Conservation (phyloP, 2,888 invertebrate genomes). For the Cantharis rufa region DNA sequence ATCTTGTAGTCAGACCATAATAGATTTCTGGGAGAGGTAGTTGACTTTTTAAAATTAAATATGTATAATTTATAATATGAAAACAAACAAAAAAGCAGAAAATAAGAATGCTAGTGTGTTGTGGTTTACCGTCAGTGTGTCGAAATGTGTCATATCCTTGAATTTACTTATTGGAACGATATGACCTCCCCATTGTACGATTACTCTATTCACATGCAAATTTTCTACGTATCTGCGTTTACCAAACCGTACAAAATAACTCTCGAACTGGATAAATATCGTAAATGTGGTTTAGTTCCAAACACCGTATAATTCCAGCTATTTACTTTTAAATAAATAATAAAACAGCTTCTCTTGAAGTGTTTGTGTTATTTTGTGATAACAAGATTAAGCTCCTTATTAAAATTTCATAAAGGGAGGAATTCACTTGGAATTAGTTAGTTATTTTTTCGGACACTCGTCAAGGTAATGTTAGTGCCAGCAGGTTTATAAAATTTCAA, state of each 20-base stretch:
- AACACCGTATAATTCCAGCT: background rate
- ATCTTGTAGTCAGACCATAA: background rate
- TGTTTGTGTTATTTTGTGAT: background rate
- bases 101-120: background rate
- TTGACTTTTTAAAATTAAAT: background rate
- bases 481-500: background rate
- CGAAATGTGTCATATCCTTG: slow-evolving; percentile 18
- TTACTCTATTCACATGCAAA: slow-evolving; percentile 25
- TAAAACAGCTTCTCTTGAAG: background rate
- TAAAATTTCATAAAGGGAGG: background rate
- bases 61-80: background rate
- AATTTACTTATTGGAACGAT: slow-evolving; percentile 11
- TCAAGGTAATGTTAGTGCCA: background rate
- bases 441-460: background rate
- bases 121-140: background rate
- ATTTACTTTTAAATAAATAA: background rate
- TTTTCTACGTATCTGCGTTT: slow-evolving; percentile 19
- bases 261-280: slow-evolving; percentile 22
- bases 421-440: background rate
- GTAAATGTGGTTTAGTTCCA: background rate
- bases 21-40: background rate
- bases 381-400: background rate
- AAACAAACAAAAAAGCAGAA: background rate
- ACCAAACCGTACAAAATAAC: slow-evolving; percentile 23
- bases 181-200: slow-evolving; percentile 20